phyloP scores from a whole-genome alignment of 2,113 vertebrate genomes.

The Verasper variegatus region DNA sequence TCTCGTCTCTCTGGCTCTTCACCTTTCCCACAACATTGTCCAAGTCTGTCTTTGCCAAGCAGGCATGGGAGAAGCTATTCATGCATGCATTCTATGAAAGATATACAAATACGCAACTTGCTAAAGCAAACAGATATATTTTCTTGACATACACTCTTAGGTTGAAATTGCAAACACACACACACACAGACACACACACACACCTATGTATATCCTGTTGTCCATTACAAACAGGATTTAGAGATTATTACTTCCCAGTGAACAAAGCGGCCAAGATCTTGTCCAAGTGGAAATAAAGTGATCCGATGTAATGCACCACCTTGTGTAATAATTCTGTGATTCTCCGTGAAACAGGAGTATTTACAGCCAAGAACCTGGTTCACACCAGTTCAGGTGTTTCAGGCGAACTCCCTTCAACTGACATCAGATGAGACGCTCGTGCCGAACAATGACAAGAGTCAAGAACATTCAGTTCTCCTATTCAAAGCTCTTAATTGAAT shows the following conservation, averaged over 20 bases:
- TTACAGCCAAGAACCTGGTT: not conserved
- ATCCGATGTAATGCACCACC: not conserved
- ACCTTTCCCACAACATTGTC: slow-evolving; percentile 46
- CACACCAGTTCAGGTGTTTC: not conserved
- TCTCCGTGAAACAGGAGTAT: not conserved
- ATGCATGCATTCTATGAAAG: not conserved
- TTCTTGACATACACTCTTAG: slow-evolving; percentile 22
- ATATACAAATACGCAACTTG: not conserved
- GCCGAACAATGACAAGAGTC: slow-evolving; percentile 18
- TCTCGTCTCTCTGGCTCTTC: slow-evolving; percentile 37
- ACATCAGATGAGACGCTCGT: not conserved
- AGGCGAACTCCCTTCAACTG: not conserved
- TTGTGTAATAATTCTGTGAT: slow-evolving; percentile 6
- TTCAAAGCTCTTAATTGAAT: slow-evolving; percentile 31
- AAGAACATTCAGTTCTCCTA: slow-evolving; percentile 39
- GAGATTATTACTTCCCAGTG: slow-evolving; percentile 42
- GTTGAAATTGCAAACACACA: slow-evolving; percentile 3
- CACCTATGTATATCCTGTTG: slow-evolving; percentile 61
- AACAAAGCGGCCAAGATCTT: slow-evolving; percentile 13
- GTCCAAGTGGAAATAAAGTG: not conserved
- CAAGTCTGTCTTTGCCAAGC: slow-evolving; percentile 8
- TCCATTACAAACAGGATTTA: slow-evolving; percentile 63
- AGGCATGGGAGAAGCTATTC: not conserved
- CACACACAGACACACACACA: slow-evolving; percentile 44
- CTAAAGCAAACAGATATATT: not conserved